Conservation (phyloP, 2,113 vertebrate species). For the Rutilus rutilus region DNA sequence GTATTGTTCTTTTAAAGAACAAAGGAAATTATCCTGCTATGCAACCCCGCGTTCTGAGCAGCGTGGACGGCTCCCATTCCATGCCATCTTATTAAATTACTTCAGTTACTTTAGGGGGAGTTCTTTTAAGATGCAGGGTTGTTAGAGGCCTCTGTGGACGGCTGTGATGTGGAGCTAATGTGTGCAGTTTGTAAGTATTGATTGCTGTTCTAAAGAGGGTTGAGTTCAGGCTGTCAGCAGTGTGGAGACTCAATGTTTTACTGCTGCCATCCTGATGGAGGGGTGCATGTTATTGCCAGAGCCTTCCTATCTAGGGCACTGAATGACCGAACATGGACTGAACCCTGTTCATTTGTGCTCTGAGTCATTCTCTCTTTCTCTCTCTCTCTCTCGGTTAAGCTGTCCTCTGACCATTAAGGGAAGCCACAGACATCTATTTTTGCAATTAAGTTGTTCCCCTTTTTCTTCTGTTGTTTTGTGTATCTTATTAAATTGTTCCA, state of each 20-base stretch:
- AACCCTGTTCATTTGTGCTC: conserved; percentile 14
- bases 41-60: neutral
- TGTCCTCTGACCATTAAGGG: conserved; percentile 15
- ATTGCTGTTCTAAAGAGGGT: conserved; percentile 24
- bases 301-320: conserved; percentile 62
- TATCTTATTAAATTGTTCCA: neutral
- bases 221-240: neutral
- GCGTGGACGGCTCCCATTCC: neutral
- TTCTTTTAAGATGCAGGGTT: neutral
- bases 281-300: conserved; percentile 52
- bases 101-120: neutral
- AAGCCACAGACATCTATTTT: neutral
- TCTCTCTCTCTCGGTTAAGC: neutral
- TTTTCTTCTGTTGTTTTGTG: neutral
- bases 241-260: conserved; percentile 7
- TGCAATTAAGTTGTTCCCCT: neutral
- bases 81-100: conserved; percentile 28
- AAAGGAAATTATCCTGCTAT: neutral
- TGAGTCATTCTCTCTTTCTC: conserved; percentile 34
- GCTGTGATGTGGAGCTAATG: conserved; percentile 32
- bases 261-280: conserved; percentile 35
- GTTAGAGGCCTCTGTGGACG: conserved; percentile 40
- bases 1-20: neutral
- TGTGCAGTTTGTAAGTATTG: conserved; percentile 39
- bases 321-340: conserved; percentile 3